Evolutionary conservation across 2,113 vertebrate genomes (phyloP), one percentile per base, ranked within the genome.

Genomic region (Protobothrops mucrosquamatus): DNA sequence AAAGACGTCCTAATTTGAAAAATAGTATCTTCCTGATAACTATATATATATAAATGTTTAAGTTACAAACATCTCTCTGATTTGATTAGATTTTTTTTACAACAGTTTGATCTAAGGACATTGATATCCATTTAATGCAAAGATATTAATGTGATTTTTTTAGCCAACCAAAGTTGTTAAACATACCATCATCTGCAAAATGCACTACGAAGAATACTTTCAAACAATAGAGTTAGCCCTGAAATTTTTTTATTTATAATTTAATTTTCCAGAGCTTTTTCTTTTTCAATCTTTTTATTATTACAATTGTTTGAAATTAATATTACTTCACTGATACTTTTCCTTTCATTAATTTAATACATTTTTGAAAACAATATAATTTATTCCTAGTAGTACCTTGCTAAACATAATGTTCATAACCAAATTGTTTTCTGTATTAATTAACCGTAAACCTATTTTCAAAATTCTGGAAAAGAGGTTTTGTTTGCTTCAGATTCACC

Each of bases 1-100:
- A 93, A 91, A 6, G 8, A 95, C 26, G 52, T 91, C 85, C 88
- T 94, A 34, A 61, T 56, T 56, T 74, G 89, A 94, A 95, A 88
- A 86, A 8, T 10, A 92, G 46, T 6, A 24, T 51, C 20, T 34
- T 51, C 69, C 29, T 9, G 9, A 61, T 48, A 22, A 89, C 29
- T 20, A n/a, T 1, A 52, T 51, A 51, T 46, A 86, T 48, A 64
- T 23, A 64, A 46, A 46, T 48, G 43, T 48, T 48, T 11, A 86
- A 86, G 3, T 81, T 34, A 69, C n/a, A 61, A 88, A 56, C 55
- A 89, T 89, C 18, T 24, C 18, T 39, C 34, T 69, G 61, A 69
- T 74, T 74, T 74, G 6, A 74, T 34, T 18, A 74, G n/a, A 20
- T 74, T 18, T 74, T 74, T 69, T 81, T 81, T 81, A 74, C 5